Conservation (phyloP, 2,113 vertebrate species). For the Trinectes maculatus region DNA sequence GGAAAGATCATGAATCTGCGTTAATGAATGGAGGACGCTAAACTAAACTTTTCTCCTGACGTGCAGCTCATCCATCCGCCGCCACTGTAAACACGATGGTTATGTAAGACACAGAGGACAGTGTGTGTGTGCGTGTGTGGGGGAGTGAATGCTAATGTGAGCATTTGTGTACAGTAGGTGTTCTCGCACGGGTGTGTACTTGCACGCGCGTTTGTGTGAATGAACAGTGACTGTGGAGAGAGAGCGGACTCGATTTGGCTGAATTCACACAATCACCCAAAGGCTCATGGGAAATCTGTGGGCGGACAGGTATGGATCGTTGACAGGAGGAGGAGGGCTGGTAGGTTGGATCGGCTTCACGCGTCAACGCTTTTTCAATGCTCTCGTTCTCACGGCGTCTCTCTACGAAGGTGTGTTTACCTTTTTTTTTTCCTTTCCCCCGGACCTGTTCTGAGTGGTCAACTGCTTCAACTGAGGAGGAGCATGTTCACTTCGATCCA, state of each 20-base stretch:
- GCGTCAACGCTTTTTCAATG: constrained; percentile 36
- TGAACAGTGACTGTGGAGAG: constrained; percentile 29
- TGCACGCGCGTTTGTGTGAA: constrained; percentile 23
- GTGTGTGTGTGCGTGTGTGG: constrained; percentile 9
- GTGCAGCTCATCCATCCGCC: constrained; percentile 38
- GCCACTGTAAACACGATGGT: constrained; percentile 19
- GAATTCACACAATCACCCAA: constrained; percentile 60
- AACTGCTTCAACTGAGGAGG: constrained; percentile 13
- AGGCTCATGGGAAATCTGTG: constrained; percentile 72
- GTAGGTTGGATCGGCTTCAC: constrained; percentile 44
- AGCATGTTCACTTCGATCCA: neutral
- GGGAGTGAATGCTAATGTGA: constrained; percentile 39
- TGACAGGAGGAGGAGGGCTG: constrained; percentile 41
- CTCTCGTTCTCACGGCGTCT: constrained; percentile 18
- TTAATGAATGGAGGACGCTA: constrained; percentile 1
- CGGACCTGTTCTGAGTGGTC: neutral
- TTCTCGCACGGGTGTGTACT: neutral
- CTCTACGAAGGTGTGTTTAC: constrained; percentile 5
- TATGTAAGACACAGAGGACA: constrained; percentile 41
- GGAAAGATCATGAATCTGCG: neutral
- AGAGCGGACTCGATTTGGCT: constrained; percentile 37
- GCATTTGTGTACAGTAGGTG: constrained; percentile 11
- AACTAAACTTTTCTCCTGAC: constrained; percentile 16
- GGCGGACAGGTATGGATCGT: constrained; percentile 72
- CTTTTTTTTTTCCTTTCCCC: constrained; percentile 15